Conservation (phyloP, 2,113 vertebrate species). For the Psophia crepitans region DNA sequence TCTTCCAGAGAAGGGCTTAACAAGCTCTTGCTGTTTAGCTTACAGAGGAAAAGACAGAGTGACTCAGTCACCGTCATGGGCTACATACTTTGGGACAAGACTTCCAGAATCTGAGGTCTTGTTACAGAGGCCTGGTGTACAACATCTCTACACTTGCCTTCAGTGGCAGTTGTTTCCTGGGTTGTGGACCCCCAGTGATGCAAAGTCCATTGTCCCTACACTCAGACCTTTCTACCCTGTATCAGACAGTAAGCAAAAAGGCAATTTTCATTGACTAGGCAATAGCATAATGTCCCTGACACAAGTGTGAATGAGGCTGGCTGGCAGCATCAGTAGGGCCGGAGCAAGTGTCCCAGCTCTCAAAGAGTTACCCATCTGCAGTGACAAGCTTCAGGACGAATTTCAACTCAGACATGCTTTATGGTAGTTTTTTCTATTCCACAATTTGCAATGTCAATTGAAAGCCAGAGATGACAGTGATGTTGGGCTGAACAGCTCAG, state of each 20-base stretch:
- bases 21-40: not conserved
- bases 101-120: not conserved
- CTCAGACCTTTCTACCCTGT: not conserved
- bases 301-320: not conserved
- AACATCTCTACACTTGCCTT: not conserved
- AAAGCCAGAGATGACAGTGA: conserved; percentile 19
- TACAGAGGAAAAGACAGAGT: not conserved
- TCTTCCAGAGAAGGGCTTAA: not conserved
- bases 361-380: not conserved
- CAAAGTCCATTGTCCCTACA: not conserved
- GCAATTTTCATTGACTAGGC: not conserved
- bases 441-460: not conserved
- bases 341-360: not conserved
- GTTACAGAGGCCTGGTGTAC: not conserved
- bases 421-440: not conserved
- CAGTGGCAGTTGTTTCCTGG: not conserved
- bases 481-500: not conserved
- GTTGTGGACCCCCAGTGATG: fast-evolving
- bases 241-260: not conserved
- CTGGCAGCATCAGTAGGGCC: not conserved
- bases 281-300: not conserved
- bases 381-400: not conserved
- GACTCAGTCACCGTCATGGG: not conserved
- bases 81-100: not conserved
- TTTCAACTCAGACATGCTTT: not conserved